A percentile compares a stretch with the other conserved stretches of the same genome.
phyloP scores from a whole-genome alignment of 64 coral and sea anemone genomes.

The Catalaphyllia jardinei region DNA sequence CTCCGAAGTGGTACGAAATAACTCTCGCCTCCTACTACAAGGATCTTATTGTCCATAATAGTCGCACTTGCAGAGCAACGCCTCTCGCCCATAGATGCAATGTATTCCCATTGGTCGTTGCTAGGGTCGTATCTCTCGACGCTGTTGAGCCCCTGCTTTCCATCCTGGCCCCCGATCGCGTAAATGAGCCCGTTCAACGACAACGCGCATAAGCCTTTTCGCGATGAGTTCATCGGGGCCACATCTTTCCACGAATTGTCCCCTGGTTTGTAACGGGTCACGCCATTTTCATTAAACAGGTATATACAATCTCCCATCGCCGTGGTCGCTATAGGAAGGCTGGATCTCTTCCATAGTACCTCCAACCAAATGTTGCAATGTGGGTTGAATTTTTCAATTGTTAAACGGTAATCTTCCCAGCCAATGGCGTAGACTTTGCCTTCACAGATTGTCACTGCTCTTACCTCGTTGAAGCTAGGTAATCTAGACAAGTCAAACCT shows the following conservation, averaged over 20 bases:
- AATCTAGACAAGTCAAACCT: conserved; percentile 32
- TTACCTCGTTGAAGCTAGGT: not conserved
- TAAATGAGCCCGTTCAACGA: not conserved
- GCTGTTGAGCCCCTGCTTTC: not conserved
- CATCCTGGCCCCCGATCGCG: conserved; percentile 17
- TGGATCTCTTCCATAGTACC: not conserved
- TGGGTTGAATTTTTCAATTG: conserved; percentile 22
- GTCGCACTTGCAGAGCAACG: conserved; percentile 17
- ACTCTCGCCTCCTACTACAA: conserved; percentile 9
- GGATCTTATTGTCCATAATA: conserved; percentile 17
- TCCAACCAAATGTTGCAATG: not conserved
- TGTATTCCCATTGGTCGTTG: not conserved
- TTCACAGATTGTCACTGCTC: conserved; percentile 18
- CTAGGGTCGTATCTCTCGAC: conserved; percentile 17
- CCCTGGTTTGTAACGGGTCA: not conserved
- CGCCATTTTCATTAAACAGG: not conserved
- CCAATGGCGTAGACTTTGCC: conserved; percentile 5
- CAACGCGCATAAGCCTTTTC: conserved; percentile 10
- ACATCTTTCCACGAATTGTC: not conserved
- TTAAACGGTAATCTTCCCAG: conserved; percentile 13
- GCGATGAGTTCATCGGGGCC: not conserved
- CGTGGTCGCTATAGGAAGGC: not conserved
- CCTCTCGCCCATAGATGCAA: not conserved
- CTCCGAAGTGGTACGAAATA: not conserved
- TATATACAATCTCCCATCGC: not conserved